phyloP scores from a whole-genome alignment of 2,797 vertebrate species.

The Lindbergichthys nudifrons region DNA sequence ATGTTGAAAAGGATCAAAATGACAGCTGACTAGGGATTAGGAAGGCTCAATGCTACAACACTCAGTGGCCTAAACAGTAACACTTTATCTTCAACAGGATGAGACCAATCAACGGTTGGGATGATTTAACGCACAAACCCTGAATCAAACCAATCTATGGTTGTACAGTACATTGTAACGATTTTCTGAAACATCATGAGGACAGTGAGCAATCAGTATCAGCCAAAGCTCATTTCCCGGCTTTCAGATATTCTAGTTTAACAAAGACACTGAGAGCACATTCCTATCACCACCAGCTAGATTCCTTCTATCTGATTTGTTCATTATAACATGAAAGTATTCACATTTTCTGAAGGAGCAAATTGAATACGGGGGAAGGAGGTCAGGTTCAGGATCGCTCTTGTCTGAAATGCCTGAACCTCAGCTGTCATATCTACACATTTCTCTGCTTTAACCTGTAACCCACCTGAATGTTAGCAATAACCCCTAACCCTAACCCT shows the following conservation, averaged over 20 bases:
- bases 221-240: slow-evolving; percentile 18
- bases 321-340: neutral
- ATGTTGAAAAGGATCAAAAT: too few relatives aligned
- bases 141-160: neutral
- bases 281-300: neutral
- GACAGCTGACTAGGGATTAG: too few relatives aligned
- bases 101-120: neutral
- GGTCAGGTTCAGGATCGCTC: neutral
- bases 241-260: neutral
- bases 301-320: neutral
- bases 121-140: neutral
- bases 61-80: neutral
- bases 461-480: neutral
- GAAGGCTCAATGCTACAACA: neutral
- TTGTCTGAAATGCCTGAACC: slow-evolving; percentile 2
- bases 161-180: neutral
- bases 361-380: neutral
- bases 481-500: neutral
- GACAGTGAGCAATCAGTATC: neutral
- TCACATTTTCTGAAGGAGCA: slow-evolving; percentile 2
- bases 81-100: neutral
- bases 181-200: neutral
- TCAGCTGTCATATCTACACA: neutral
- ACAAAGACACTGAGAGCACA: neutral
- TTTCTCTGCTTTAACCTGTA: neutral